Evolutionary conservation across 2,888 invertebrate species (phyloP), one percentile per base, ranked within the genome.

Genomic region (Torymus auratus): DNA sequence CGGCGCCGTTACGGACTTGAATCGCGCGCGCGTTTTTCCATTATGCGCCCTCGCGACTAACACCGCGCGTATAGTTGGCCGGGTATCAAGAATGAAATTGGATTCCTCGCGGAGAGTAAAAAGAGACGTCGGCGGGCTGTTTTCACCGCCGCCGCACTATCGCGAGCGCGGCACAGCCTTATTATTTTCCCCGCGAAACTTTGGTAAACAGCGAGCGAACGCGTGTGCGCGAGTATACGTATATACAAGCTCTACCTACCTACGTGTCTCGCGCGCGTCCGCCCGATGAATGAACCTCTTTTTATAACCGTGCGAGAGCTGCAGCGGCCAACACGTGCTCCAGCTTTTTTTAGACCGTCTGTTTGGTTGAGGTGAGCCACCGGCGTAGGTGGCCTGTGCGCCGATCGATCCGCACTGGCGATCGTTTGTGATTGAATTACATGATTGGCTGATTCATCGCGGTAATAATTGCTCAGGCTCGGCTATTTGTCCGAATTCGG

Each of bases 11-110:
- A 71, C 58, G 13, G 56, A 73, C 60, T 73, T 68, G 55, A 55
- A 73, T 78, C 13, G 14, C 20, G 14, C 23, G 10, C 17, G 58
- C 61, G 23, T 68, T 72, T 69, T 69, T 67, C 69, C 55, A 62
- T 58, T 74, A 17, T 52, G 13, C 2, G n/a, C 41, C 41, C 41
- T 41, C 41, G 41, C 41, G 41, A 41, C 41, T 7, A 68, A 12
- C 20, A 20, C 41, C 55, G 41, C 50, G 28, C 67, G 53, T 10
- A 41, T 62, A 79, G 52, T 79, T 82, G 79, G 79, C 79, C 56
- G 52, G 4, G 65, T 15, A 71, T 80, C 79, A 82, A 82, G 61
- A 76, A 70, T 73, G 73, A 76, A 77, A 77, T 73, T 79, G 67
- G 72, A 76, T 76, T 69, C 53, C 69, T 65, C 52, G 23, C 52